Base-by-base conservation (phyloP, 1,140 invertebrate species). In the Camponotus pennsylvanicus region DNA sequence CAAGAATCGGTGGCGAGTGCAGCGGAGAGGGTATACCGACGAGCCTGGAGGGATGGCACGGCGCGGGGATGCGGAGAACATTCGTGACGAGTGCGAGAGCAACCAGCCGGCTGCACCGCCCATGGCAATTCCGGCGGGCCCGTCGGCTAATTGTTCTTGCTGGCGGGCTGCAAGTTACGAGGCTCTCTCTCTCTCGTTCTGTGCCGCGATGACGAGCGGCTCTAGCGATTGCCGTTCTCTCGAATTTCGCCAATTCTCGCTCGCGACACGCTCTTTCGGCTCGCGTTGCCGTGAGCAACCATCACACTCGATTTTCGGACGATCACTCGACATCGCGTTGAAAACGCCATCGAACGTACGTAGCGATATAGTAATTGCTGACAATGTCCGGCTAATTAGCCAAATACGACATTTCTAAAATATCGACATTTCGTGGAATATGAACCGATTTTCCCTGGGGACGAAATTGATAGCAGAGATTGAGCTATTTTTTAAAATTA, bases 91-190 rank as follows among this genome's bases (percentile, higher is more conserved):
- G 77, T 70, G 18, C 59, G 89, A n/a, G 45, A 76, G 67, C 61
- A 63, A n/a, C 57, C 49, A 70, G 86, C 64, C 86, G 78, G 89
- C 89, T 88, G 89, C 70, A 86, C 87, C 82, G 77, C 64, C 86
- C 86, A 71, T 80, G 76, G 73, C 89, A 90, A 86, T 90, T 88
- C 85, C 86, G 88, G 77, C 73, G 61, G 42, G 57, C 59, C 73
- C 73, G 78, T 78, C n/a, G 78, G 90, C 89, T 90, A 90, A 88
- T 90, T 90, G 86, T 90, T 79, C 83, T 82, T 75, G 82, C 70
- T 67, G 75, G 42, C 76, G n/a, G 57, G 27, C 57, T 64, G 71
- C 82, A 76, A 89, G 67, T 84, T 84, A 78, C 88, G 79, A 70
- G 32, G 61, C 79, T 2, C 9, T 63, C 57, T 34, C 57, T 45